A percentile compares a stretch with the other conserved stretches of the same genome.
These are phyloP conservation scores for Stomatorhinus walkeri DNA, from an alignment of 2,797 vertebrate species.

Conservation along the genomic window DNA sequence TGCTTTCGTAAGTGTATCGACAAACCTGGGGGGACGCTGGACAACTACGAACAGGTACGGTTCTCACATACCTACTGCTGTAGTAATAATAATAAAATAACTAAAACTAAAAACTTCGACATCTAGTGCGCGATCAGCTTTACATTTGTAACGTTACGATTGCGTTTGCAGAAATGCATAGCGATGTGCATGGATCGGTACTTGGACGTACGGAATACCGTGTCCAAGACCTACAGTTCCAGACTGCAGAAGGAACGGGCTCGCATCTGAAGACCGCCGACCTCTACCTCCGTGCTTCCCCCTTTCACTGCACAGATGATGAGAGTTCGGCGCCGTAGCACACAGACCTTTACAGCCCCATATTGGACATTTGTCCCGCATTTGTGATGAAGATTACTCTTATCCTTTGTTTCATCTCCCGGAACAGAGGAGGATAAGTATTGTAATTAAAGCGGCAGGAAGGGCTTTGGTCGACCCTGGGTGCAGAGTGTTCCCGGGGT, in stretches of 20 bases:
- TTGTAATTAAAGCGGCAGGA: background rate
- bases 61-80: background rate
- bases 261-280: constrained; percentile 67
- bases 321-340: constrained; percentile 16
- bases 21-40: constrained; percentile 83
- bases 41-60: constrained; percentile 91
- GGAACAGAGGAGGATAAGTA: background rate
- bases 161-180: constrained; percentile 81
- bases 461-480: background rate
- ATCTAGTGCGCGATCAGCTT: background rate
- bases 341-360: background rate
- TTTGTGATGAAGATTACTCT: constrained; percentile 29
- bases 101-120: background rate
- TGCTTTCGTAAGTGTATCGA: constrained; percentile 94
- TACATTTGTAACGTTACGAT: background rate
- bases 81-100: background rate
- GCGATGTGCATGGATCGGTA: constrained; percentile 99
- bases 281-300: background rate
- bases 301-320: constrained; percentile 20
- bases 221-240: constrained; percentile 88
- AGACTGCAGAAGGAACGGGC: constrained; percentile 86
- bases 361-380: constrained; percentile 25
- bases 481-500: background rate
- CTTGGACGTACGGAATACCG: constrained; percentile 96
- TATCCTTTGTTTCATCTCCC: constrained; percentile 28